Evolutionary conservation across 2,888 invertebrate genomes (phyloP), one percentile per base, ranked within the genome.

Genomic region (Andrena trimmerana): DNA sequence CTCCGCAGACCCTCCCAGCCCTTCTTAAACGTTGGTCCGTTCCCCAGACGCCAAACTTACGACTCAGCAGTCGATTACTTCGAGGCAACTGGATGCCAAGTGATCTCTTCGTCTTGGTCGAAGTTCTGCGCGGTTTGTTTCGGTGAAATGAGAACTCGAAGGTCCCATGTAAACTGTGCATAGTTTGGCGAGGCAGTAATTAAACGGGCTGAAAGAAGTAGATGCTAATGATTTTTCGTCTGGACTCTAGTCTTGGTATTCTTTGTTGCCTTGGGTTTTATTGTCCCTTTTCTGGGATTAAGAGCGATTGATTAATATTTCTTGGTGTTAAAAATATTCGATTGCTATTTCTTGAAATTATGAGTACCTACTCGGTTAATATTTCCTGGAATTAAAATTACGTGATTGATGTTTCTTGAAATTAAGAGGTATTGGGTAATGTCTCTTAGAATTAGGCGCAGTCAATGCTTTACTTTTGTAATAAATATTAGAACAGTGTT

Each of bases 21-120:
- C 67, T 73, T 54, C 80, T 67, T 20, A 52, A 50, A 66, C 54
- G 60, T 16, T 42, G 62, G 52, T 75, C 52, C 63, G 68, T 52
- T 69, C 78, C 27, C 33, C 73, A 33, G 36, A 54, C 67, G 50
- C 71, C 68, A 42, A 83, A 81, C 72, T 81, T 83, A 81, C 83
- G 69, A 83, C 63, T 81, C 82, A 27, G 68, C 82, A 72, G 72
- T 62, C 83, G 82, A 82, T 83, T 75, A 80, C 81, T 67, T 63
- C 8, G 68, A 24, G 13, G 57, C 71, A 65, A 81, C 74, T 70
- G 48, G 52, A 68, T 75, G 70, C 75, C 67, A 59, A 68, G 50
- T 60, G 75, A 72, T 76, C 59, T 33, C 72, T 13, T 20, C 54
- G 29, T 62, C 31, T 42, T 50, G 29, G 8, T 8, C 42, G 10